Base-by-base conservation (phyloP, 2,888 invertebrate genomes). In the Leuctra nigra region DNA sequence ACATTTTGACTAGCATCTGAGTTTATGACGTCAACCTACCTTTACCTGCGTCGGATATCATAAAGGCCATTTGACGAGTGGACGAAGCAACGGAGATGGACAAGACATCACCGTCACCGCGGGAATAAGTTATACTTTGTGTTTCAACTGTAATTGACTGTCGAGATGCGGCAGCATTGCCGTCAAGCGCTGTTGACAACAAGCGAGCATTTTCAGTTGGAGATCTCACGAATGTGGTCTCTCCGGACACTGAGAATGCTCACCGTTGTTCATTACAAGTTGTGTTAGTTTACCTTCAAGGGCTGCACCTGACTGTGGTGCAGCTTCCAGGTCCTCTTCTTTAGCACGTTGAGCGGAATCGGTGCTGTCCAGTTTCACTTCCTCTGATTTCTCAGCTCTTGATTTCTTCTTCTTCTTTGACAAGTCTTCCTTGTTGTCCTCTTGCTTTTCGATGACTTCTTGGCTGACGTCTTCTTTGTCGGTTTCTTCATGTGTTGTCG, bases 31-130 rank as follows among this genome's bases (percentile, higher is more conserved):
- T n/a, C n/a, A 29, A 77, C 75, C 77, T 78, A 82, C 82, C 82
- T 81, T 81, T 75, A 4, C 57, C 57, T 33, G 25, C 52, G 16
- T 58, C 57, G 18, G 58, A 56, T 11, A 54, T n/a, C 36, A 55
- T 22, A 22, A 58, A 72, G 61, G 81, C 79, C 70, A 80, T 80
- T 66, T 82, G 80, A 61, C 79, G 79, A 63, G 75, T 76, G 64
- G 77, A 77, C 63, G 81, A 82, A 73, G 80, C 81, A 67, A 81
- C 78, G 36, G 73, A 72, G 63, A 74, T 72, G 14, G 72, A 73
- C 58, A 75, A 69, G 24, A 69, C 71, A 62, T 73, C 73, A 58
- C 70, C 73, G 55, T 64, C 63, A 47, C 69, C 68, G 57, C 70
- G 71, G 61, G 69, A 65, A 69, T 77, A 77, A 66, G 75, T 69